Base-by-base conservation (phyloP, 2,113 vertebrate species). In the Speoplatyrhinus poulsoni region DNA sequence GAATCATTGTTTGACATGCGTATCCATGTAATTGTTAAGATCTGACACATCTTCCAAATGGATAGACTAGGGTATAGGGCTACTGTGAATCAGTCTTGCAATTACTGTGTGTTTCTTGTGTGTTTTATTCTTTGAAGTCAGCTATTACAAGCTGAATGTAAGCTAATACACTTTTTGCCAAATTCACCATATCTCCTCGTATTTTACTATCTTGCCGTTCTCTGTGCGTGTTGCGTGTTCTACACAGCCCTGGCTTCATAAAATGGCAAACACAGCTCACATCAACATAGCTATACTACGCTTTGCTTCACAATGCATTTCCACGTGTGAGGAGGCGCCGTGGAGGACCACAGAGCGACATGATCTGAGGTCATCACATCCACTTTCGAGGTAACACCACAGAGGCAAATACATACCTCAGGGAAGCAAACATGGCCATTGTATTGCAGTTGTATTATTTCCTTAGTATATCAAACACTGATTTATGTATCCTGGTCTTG, bases 401-500 rank as follows among this genome's bases (percentile, higher is more conserved):
- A 26, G 26, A 26, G 62, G 56, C 12, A 56, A 58, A 78, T 81
- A 70, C 60, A 36, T 79, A 84, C 83, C 83, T 83, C 73, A 80
- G 80, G 80, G 83, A 82, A 72, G 86, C 85, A 82, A 87, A 77
- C 83, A 81, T 67, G 82, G 69, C 90, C 75, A 92, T 92, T 93
- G 90, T 92, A 91, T 91, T 91, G 87, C 78, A 65, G 75, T 71
- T 58, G 62, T 87, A 92, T 92, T 89, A 85, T 90, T 92, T 93
- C 92, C 92, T 88, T 74, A 88, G 88, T 90, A 87, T 85, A 90
- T 91, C 81, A 89, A 86, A 69, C 82, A 26, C 62, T 76, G 77
- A 89, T 89, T 88, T 89, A 92, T 90, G 82, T 77, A 86, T 91
- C 88, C 90, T 89, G 84, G 81, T 64, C 65, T 60, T 69, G 72